These are phyloP conservation scores for Mycalesis mineus DNA, from an alignment of 2,888 invertebrate species.

Conservation along the genomic window DNA sequence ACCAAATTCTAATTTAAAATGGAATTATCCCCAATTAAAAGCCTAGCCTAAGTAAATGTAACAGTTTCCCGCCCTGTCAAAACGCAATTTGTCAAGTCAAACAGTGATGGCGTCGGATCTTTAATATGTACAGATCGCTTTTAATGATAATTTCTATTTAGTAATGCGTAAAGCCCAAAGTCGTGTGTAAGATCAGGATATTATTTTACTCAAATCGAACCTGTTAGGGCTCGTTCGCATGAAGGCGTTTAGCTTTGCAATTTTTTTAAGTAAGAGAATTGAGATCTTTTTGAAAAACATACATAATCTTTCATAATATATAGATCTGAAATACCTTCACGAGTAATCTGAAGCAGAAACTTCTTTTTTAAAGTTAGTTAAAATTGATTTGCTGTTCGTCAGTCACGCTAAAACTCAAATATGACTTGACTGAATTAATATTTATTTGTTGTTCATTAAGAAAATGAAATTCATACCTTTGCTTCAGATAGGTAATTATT, in stretches of 20 bases:
- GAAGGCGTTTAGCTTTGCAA: not conserved
- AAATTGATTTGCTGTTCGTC: too few species aligned
- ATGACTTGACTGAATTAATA: too few species aligned
- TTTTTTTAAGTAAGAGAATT: not conserved
- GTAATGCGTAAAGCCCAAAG: constrained; percentile 49
- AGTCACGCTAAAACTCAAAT: too few species aligned
- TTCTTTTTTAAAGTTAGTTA: too few species aligned
- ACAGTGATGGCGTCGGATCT: constrained; percentile 62
- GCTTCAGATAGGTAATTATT: too few species aligned
- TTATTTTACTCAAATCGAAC: constrained; percentile 26
- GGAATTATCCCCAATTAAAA: constrained; percentile 50
- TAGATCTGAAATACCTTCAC: too few species aligned
- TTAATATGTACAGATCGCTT: constrained; percentile 20
- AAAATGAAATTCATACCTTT: too few species aligned
- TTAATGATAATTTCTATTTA: constrained; percentile 41
- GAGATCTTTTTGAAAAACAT: too few species aligned
- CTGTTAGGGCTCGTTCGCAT: constrained; percentile 20
- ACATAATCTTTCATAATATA: too few species aligned
- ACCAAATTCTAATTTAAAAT: constrained; percentile 34
- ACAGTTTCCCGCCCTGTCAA: constrained; percentile 69
- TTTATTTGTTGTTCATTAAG: too few species aligned
- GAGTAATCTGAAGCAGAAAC: too few species aligned
- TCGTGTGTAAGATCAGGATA: constrained; percentile 38
- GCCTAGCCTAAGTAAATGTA: constrained; percentile 42
- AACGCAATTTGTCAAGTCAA: constrained; percentile 76